phyloP scores from a whole-genome alignment of 2,888 invertebrate species.

The Netelia melanura region DNA sequence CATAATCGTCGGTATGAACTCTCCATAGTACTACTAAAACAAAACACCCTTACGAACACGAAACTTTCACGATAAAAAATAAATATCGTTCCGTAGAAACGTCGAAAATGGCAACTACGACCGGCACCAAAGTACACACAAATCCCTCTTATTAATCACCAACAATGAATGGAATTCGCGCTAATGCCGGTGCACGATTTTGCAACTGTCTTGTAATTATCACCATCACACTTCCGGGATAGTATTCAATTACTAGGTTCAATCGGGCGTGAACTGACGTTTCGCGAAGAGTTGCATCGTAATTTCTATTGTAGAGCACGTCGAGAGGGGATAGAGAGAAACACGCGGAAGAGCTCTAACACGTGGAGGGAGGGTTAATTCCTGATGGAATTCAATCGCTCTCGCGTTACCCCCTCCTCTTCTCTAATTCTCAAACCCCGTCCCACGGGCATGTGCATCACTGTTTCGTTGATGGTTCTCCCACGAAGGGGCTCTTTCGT shows the following conservation, averaged over 20 bases:
- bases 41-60: too few species aligned
- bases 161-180: conserved; percentile 25
- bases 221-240: conserved; percentile 43
- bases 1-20: too few species aligned
- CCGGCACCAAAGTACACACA: neutral
- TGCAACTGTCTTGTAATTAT: conserved; percentile 54
- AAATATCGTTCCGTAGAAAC: neutral
- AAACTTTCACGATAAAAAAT: too few species aligned
- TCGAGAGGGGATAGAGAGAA: neutral
- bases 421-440: neutral
- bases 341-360: neutral
- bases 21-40: too few species aligned
- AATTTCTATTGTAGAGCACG: conserved; percentile 46
- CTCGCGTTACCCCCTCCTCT: conserved; percentile 47
- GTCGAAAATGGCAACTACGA: neutral
- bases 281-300: conserved; percentile 55
- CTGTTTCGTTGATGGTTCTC: conserved; percentile 38
- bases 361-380: conserved; percentile 55
- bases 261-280: conserved; percentile 33
- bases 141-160: conserved; percentile 51
- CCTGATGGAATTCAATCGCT: conserved; percentile 64
- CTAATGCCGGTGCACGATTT: conserved; percentile 43
- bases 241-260: conserved; percentile 53
- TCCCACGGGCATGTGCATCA: neutral
- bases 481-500: conserved; percentile 30